These are phyloP conservation scores for Hippopotamyrus pictus DNA, from an alignment of 2,797 vertebrate genomes.

Conservation along the genomic window DNA sequence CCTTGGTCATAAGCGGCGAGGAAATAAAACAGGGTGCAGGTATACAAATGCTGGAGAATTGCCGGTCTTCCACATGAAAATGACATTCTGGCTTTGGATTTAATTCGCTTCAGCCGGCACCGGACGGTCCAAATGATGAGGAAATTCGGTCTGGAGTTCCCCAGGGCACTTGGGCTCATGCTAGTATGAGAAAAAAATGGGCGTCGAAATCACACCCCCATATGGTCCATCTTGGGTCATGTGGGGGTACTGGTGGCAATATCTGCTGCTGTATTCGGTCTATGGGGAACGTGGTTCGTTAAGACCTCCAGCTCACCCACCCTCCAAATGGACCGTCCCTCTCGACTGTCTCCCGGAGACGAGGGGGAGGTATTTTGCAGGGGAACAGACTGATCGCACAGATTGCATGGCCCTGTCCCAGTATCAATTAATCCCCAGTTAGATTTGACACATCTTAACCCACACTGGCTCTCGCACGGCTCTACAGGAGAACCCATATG, in stretches of 20 bases:
- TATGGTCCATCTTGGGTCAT: conserved; percentile 7
- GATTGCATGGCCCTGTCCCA: conserved; percentile 53
- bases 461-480: conserved; percentile 66
- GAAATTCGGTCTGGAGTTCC: not conserved
- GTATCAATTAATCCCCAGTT: conserved; percentile 75
- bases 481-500: conserved; percentile 71
- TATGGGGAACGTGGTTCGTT: not conserved
- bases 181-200: not conserved
- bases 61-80: conserved; percentile 6
- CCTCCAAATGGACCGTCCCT: not conserved
- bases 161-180: not conserved
- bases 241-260: not conserved
- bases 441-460: conserved; percentile 75
- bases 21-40: not conserved
- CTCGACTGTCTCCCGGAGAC: not conserved
- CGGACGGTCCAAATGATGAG: not conserved
- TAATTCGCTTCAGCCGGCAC: not conserved
- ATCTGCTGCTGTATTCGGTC: not conserved
- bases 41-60: not conserved
- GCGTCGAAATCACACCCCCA: not conserved
- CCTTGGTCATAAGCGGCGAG: not conserved
- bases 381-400: conserved; percentile 20
- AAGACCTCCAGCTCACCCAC: not conserved
- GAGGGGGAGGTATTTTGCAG: not conserved
- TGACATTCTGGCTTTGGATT: not conserved